Conservation (phyloP, 2,797 vertebrate species). For the Champsocephalus gunnari region DNA sequence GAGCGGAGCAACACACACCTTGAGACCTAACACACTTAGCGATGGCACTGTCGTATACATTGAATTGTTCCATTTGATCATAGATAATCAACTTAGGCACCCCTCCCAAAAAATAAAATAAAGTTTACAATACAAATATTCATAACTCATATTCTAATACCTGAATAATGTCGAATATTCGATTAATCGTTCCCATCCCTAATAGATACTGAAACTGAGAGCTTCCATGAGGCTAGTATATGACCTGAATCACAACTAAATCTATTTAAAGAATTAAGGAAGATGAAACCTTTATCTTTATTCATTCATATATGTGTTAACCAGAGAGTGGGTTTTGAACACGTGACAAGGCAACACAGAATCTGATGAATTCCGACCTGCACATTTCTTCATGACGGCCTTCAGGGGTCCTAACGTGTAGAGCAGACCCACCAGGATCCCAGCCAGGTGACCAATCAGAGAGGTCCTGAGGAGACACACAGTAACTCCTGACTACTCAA, state of each 20-base stretch:
- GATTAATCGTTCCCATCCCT: no score
- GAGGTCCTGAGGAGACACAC: slow-evolving; percentile 85
- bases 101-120: no score
- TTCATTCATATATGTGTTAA: rapidly evolving
- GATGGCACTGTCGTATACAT: no score
- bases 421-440: slow-evolving; percentile 94
- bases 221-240: slow-evolving; percentile 2
- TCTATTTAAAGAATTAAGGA: neutral
- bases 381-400: slow-evolving; percentile 85
- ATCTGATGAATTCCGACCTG: slow-evolving; percentile 82
- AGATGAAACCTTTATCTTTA: neutral
- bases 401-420: slow-evolving; percentile 91
- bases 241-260: neutral
- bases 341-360: neutral
- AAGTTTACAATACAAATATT: no score
- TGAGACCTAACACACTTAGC: no score
- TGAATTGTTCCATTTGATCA: no score
- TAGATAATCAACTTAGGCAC: no score
- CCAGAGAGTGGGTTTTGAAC: neutral
- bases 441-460: slow-evolving; percentile 93
- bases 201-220: neutral
- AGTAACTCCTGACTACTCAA: neutral
- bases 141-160: no score
- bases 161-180: no score
- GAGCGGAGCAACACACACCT: no score